Percentiles rank a stretch among this genome's conserved stretches.
These are phyloP conservation scores for Apolygus lucorum DNA, from an alignment of 1,140 invertebrate species.

Conservation along the genomic window DNA sequence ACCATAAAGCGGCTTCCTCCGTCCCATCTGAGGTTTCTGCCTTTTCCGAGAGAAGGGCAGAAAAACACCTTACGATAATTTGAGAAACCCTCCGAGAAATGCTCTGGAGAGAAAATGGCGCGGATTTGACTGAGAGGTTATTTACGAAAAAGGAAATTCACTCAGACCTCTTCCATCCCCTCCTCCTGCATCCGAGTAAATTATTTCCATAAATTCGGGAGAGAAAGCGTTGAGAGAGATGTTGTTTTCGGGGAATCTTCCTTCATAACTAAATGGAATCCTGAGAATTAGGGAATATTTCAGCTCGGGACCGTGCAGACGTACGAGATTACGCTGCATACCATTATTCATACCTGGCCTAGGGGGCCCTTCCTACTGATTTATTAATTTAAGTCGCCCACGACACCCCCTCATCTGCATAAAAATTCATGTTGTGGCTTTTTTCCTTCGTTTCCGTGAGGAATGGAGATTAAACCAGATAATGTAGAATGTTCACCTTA, in stretches of 20 bases:
- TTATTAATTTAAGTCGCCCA: no score
- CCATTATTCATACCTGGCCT: background rate
- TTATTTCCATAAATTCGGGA: background rate
- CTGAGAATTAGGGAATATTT: background rate
- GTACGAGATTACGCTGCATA: background rate
- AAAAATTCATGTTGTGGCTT: no score
- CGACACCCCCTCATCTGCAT: no score
- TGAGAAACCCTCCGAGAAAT: background rate
- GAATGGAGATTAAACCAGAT: no score
- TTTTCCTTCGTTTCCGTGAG: no score
- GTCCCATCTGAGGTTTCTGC: background rate
- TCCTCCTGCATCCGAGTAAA: background rate
- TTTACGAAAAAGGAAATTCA: background rate
- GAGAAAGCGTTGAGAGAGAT: background rate
- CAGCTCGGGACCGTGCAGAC: background rate
- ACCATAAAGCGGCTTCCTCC: background rate
- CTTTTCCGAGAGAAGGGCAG: background rate
- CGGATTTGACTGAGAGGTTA: background rate
- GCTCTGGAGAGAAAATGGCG: background rate
- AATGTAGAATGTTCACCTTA: no score
- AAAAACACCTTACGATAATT: background rate
- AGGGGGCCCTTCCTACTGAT: no score
- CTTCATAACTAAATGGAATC: background rate
- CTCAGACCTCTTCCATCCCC: no score
- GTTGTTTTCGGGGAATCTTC: background rate